Percentiles rank a stretch among this genome's conserved stretches.
Conservation (phyloP, 2,888 invertebrate genomes). For the Blastobasis adustella region DNA sequence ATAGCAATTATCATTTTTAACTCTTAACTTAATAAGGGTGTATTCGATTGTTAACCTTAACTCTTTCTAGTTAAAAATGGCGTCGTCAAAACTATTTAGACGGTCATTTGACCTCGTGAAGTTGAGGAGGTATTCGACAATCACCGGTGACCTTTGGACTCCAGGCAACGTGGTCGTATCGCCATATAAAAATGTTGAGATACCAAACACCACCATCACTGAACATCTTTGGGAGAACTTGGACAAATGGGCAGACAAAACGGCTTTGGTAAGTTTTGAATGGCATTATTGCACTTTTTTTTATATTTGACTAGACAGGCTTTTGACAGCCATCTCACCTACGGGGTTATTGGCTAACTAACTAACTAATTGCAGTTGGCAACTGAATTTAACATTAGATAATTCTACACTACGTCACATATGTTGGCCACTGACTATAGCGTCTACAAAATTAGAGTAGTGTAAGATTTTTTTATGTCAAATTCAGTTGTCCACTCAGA, state of each 20-base stretch:
- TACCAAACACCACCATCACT: constrained; percentile 69
- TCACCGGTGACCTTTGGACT: constrained; percentile 34
- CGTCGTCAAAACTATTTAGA: too few species aligned
- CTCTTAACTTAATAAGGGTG: too few species aligned
- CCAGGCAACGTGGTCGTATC: constrained; percentile 54
- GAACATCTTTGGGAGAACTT: constrained; percentile 77
- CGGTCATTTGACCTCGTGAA: too few species aligned
- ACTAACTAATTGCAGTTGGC: too few species aligned
- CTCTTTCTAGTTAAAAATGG: too few species aligned
- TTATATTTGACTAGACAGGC: background rate
- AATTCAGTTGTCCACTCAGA: too few species aligned
- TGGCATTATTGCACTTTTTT: constrained; percentile 13
- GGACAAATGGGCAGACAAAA: constrained; percentile 77
- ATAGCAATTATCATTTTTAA: too few species aligned
- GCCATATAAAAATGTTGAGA: constrained; percentile 57
- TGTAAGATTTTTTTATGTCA: too few species aligned
- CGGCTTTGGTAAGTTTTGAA: constrained; percentile 73
- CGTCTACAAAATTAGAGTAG: background rate
- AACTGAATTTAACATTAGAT: background rate
- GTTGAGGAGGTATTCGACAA: too few species aligned
- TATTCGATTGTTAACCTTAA: too few species aligned
- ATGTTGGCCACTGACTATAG: background rate
- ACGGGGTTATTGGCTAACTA: background rate
- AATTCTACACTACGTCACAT: background rate
- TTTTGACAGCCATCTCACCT: too few species aligned